Conservation (phyloP, 2,888 invertebrate genomes). For the Oxytorus armatus region DNA sequence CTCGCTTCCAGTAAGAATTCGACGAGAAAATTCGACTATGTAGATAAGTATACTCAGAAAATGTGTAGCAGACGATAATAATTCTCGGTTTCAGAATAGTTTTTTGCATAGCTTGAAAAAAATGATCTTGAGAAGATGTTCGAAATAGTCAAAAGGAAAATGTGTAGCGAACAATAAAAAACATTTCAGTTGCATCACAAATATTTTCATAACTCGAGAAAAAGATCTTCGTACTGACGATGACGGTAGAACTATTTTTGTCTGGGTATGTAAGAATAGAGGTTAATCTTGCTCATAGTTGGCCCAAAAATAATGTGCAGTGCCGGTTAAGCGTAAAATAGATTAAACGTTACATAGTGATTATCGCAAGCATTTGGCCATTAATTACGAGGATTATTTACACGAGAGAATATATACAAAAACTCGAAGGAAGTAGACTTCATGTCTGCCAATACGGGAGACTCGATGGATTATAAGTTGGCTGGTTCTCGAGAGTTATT, state of each 20-base stretch:
- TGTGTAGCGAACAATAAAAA: no score
- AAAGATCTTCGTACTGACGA: constrained; percentile 47
- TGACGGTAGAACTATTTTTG: constrained; percentile 79
- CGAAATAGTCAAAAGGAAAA: not conserved
- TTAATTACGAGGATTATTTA: no score
- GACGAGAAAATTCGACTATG: not conserved
- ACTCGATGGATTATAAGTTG: constrained; percentile 49
- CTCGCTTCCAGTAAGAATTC: constrained; percentile 21
- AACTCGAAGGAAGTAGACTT: constrained; percentile 58
- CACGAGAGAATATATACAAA: constrained; percentile 37
- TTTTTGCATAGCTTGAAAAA: no score
- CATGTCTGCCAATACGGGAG: constrained; percentile 67
- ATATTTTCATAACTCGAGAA: constrained; percentile 32
- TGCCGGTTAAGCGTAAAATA: constrained; percentile 69
- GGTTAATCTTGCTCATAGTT: constrained; percentile 81
- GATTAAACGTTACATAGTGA: constrained; percentile 68
- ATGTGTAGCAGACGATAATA: no score
- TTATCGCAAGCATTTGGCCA: constrained; percentile 54
- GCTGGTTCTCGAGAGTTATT: constrained; percentile 62
- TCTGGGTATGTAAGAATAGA: constrained; percentile 79
- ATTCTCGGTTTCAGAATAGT: no score
- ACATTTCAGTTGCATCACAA: constrained; percentile 6
- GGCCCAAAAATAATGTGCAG: constrained; percentile 76
- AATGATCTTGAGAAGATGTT: no score
- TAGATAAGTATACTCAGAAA: not conserved